Evolutionary conservation across 2,113 vertebrate species (phyloP), one percentile per base, ranked within the genome.

Genomic region (Zosterops japonicus): DNA sequence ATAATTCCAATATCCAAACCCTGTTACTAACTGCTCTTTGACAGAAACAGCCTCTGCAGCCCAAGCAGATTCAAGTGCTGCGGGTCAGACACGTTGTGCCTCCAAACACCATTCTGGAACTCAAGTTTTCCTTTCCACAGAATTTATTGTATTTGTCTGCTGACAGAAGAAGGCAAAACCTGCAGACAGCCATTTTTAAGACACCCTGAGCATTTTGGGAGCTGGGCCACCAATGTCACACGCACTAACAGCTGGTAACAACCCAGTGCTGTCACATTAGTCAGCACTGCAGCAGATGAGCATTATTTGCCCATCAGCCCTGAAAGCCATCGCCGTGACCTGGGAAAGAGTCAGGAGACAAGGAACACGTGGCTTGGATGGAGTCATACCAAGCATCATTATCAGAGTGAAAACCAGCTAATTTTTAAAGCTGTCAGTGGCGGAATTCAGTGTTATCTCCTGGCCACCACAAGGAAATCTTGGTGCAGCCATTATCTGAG

Each of bases 31-130:
- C 31, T 15, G n/a, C 4, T 35, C 25, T 75, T 42, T 21, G 33
- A 8, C 7, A 21, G 14, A 13, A 29, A 14, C 0, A 0, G 52
- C 5, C 29, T 31, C 4, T 1, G 55, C 71, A 64, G 33, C 39
- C 14, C 4, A 5, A 24, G 50, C 28, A 52, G 70, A 24, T 1
- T 2, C 8, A 0, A 16, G 52, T 0, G 12, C 28, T 11, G 35
- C 1, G 0, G 49, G 27, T 15, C 28, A 20, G 21, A 27, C 0
- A 2, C 4, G 13, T 5, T 44, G n/a, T 11, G 36, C 28, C 44
- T 10, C 56, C 61, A 20, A 39, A n/a, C 53, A 13, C 13, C 49
- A 17, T 41, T 19, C 50, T 7, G 14, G 8, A 68, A 27, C 20
- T 8, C 15, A 12, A 16, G 9, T n/a, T 83, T 29, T 14, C 68